Evolutionary conservation across 2,888 invertebrate species (phyloP), one percentile per base, ranked within the genome.

Genomic region (Monopis laevigella): DNA sequence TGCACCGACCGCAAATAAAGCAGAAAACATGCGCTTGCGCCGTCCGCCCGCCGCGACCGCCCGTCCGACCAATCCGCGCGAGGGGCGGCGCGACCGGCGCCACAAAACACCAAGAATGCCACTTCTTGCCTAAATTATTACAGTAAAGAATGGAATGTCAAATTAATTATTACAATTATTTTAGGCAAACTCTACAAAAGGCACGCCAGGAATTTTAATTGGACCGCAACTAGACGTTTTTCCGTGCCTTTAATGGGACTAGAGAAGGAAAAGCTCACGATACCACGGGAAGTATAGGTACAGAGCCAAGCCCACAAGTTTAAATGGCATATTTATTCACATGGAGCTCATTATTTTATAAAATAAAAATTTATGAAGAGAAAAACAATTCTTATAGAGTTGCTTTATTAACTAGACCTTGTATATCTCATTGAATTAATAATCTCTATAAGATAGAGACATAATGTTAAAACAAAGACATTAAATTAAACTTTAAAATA

Each of bases 101-200:
- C 32, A 35, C 36, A 34, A 29, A 42, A 43, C 49, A 50, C 51
- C 56, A 52, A 52, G 52, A 56, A 58, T 60, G 51, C 49, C 21
- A 51, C 51, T 67, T 72, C 67, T 66, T 65, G 61, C 54, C 49
- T 57, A 43, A 63, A 61, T 59, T 61, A 65, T 65, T 62, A 29
- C 51, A 46, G 54, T 55, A 51, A 54, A 52, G 51, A 51, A 47
- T 45, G 56, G 58, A 60, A 69, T 59, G 57, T 60, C 49, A 58
- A 63, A 67, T 72, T 70, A 66, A 73, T 74, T 67, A 62, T 46
- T 45, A 52, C 62, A 64, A 68, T 68, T 61, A 64, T 62, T 54
- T 65, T 63, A 51, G 54, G 49, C 41, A 44, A 53, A 50, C 49
- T 42, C 47, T 48, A 48, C 42, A 40, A 45, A 45, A 26, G 24